These are phyloP conservation scores for Timema podura DNA, from an alignment of 2,888 invertebrate genomes.

Conservation along the genomic window DNA sequence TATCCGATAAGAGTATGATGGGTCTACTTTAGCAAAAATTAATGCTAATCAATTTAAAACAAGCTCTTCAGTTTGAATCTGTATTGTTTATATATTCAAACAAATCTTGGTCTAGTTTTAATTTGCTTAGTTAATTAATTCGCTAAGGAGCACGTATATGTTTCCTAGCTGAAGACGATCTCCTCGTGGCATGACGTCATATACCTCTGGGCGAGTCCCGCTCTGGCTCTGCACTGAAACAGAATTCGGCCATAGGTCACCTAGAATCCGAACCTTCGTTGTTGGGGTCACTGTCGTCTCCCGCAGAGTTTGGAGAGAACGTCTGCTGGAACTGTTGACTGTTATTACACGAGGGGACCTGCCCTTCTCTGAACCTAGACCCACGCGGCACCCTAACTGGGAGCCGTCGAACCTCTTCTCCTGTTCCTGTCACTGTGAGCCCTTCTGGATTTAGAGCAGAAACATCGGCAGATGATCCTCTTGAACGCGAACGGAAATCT, in stretches of 20 bases:
- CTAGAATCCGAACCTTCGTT: slow-evolving; percentile 51
- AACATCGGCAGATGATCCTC: slow-evolving; percentile 61
- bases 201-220: slow-evolving; percentile 6
- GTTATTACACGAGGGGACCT: slow-evolving; percentile 24
- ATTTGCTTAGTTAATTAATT: no score
- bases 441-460: slow-evolving; percentile 14
- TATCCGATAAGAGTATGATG: no score
- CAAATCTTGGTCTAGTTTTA: no score
- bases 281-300: slow-evolving; percentile 54
- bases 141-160: no score
- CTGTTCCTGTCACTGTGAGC: slow-evolving; percentile 8
- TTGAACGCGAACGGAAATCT: slow-evolving; percentile 95
- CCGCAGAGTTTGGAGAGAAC: slow-evolving; percentile 47
- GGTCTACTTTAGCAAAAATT: no score
- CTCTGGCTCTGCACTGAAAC: slow-evolving; percentile 2
- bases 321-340: slow-evolving; percentile 2
- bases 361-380: slow-evolving; percentile 18
- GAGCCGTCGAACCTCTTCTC: slow-evolving; percentile 39
- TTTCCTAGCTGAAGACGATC: no score
- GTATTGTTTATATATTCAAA: no score
- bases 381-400: slow-evolving; percentile 44
- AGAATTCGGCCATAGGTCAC: slow-evolving; percentile 44
- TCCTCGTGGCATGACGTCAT: not conserved
- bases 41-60: no score
- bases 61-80: no score